Percentiles rank a stretch among this genome's conserved stretches.
phyloP scores from a whole-genome alignment of 1,140 invertebrate species.

The Batillaria attramentaria region DNA sequence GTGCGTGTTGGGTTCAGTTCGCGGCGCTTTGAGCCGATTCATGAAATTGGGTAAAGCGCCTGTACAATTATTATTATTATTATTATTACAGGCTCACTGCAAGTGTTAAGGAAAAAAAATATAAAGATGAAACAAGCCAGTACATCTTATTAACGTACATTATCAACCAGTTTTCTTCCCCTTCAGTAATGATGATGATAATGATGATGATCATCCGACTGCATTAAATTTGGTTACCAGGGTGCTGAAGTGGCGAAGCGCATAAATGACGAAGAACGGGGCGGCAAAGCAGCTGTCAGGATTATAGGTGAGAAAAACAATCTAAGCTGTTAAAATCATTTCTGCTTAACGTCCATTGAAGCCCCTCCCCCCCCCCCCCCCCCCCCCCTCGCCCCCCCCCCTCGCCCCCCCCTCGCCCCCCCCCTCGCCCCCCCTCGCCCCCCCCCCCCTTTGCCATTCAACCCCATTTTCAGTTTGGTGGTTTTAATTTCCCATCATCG shows the following conservation, averaged over 20 bases:
- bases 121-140: too few species aligned
- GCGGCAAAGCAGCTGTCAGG: slow-evolving; percentile 81
- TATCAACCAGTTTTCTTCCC: too few species aligned
- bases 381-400: neutral
- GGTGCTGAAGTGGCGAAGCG: slow-evolving; percentile 79
- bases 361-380: neutral
- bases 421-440: neutral
- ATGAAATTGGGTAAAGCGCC: too few species aligned
- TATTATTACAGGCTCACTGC: too few species aligned
- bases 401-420: neutral
- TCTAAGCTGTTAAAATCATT: neutral
- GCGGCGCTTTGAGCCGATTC: too few species aligned
- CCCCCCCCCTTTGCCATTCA: neutral
- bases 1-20: too few species aligned
- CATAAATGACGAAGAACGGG: slow-evolving; percentile 88
- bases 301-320: slow-evolving; percentile 78
- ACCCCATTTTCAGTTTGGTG: neutral
- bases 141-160: too few species aligned
- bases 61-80: too few species aligned
- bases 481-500: neutral
- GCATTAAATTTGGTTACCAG: slow-evolving; percentile 34
- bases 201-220: too few species aligned
- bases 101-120: too few species aligned
- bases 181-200: too few species aligned
- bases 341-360: neutral